These are phyloP conservation scores for Brotula barbata DNA, from an alignment of 2,797 vertebrate genomes.

Conservation along the genomic window DNA sequence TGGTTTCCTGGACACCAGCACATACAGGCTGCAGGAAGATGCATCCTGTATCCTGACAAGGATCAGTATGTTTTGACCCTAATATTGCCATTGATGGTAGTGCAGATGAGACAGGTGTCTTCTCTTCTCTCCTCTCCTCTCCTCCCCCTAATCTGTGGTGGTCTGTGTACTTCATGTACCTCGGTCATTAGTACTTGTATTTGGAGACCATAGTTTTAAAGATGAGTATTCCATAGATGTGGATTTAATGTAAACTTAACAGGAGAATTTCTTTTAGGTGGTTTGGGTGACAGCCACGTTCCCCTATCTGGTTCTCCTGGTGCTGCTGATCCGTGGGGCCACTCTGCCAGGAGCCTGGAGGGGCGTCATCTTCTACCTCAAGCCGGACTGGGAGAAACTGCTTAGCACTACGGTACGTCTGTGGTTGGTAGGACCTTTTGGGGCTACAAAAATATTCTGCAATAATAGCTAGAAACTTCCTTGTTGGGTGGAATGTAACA, in stretches of 20 bases:
- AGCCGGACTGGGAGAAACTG: conserved; percentile 94
- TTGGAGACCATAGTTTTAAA: background rate
- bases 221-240: too few relatives aligned
- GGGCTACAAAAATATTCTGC: too few relatives aligned
- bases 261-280: conserved; percentile 83
- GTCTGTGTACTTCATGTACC: background rate
- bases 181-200: background rate
- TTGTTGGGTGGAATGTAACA: too few relatives aligned
- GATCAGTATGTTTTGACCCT: background rate
- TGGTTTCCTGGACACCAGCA: background rate
- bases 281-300: conserved; percentile 99
- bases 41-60: background rate
- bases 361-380: conserved; percentile 93
- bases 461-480: too few relatives aligned
- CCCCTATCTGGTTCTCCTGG: conserved; percentile 90
- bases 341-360: conserved; percentile 97
- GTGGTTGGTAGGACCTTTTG: too few relatives aligned
- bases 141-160: background rate
- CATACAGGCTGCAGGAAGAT: background rate
- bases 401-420: conserved; percentile 87
- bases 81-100: background rate
- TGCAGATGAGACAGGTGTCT: background rate
- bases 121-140: too few relatives aligned
- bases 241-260: too few relatives aligned
- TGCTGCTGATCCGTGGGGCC: conserved; percentile 91